Conservation (phyloP, 2,888 invertebrate species). For the Drosophila anomelani region DNA sequence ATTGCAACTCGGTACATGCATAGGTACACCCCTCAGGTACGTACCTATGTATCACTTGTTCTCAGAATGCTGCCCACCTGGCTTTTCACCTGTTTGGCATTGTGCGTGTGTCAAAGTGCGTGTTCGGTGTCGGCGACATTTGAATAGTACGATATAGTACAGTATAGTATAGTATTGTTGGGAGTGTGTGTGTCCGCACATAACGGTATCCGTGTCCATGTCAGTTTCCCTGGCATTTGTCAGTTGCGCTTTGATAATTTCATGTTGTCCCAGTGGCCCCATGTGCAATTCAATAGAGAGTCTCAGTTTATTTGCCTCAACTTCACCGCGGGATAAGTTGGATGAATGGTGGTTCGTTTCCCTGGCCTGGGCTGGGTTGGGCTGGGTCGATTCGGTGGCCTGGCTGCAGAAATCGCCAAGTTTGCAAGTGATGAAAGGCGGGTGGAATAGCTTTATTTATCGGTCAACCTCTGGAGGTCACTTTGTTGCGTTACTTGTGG, state of each 20-base stretch:
- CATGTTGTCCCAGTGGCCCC: conserved; percentile 66
- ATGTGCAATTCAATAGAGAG: conserved; percentile 58
- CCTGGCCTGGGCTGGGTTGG: conserved; percentile 13
- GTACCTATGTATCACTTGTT: conserved; percentile 9
- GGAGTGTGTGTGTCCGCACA: conserved; percentile 20
- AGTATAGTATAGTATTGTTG: neutral
- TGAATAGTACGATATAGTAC: conserved; percentile 26
- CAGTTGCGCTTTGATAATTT: conserved; percentile 75
- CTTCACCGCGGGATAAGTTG: conserved; percentile 31
- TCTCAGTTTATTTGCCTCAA: conserved; percentile 34
- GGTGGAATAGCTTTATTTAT: conserved; percentile 6
- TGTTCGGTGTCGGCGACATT: conserved; percentile 64
- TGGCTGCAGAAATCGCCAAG: conserved; percentile 10
- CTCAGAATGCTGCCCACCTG: conserved; percentile 20
- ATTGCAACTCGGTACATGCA: neutral
- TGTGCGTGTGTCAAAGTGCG: conserved; percentile 80
- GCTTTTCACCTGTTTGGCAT: conserved; percentile 64
- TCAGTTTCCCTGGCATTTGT: conserved; percentile 72
- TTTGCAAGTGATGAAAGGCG: conserved; percentile 12
- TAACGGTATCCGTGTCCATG: conserved; percentile 62
- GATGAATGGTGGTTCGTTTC: conserved; percentile 8
- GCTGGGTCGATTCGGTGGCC: conserved; percentile 5
- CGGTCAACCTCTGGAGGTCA: neutral
- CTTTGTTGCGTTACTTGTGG: neutral
- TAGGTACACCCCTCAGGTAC: neutral